phyloP scores from a whole-genome alignment of 2,113 vertebrate species.

The Stegastes partitus region DNA sequence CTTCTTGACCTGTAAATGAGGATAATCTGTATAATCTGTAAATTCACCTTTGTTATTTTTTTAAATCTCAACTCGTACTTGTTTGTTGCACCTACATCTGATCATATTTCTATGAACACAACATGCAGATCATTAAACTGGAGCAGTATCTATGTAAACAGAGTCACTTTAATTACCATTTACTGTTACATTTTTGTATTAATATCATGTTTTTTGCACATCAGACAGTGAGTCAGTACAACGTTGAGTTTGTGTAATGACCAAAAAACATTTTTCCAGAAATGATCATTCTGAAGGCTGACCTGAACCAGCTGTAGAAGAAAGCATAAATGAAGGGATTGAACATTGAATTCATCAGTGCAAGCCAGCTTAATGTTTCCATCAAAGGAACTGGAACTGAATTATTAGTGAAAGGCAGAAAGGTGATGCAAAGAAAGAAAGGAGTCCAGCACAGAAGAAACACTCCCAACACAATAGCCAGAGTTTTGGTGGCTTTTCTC shows the following conservation, averaged over 20 bases:
- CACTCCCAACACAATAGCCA: conserved; percentile 42
- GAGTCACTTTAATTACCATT: too few species aligned
- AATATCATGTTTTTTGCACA: too few species aligned
- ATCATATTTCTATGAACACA: too few species aligned
- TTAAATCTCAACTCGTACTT: too few species aligned
- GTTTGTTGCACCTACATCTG: too few species aligned
- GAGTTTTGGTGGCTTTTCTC: conserved; percentile 47
- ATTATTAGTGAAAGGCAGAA: background rate
- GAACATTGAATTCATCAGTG: conserved; percentile 53
- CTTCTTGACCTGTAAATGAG: too few species aligned
- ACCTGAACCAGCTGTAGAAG: conserved; percentile 63
- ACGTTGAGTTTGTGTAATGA: conserved; percentile 14
- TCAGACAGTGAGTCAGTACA: background rate
- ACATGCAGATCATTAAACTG: too few species aligned
- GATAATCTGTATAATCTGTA: too few species aligned
- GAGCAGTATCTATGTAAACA: too few species aligned
- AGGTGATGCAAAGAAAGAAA: conserved; percentile 25
- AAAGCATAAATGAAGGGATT: conserved; percentile 64
- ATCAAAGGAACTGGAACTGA: background rate
- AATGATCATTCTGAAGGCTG: conserved; percentile 42
- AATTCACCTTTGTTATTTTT: too few species aligned
- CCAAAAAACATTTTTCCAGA: conserved; percentile 42
- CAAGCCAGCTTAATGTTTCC: conserved; percentile 41
- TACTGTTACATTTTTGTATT: too few species aligned
- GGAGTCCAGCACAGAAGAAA: conserved; percentile 45